phyloP scores from a whole-genome alignment of 1,140 invertebrate genomes.

The Bursaphelenchus mucronatus region DNA sequence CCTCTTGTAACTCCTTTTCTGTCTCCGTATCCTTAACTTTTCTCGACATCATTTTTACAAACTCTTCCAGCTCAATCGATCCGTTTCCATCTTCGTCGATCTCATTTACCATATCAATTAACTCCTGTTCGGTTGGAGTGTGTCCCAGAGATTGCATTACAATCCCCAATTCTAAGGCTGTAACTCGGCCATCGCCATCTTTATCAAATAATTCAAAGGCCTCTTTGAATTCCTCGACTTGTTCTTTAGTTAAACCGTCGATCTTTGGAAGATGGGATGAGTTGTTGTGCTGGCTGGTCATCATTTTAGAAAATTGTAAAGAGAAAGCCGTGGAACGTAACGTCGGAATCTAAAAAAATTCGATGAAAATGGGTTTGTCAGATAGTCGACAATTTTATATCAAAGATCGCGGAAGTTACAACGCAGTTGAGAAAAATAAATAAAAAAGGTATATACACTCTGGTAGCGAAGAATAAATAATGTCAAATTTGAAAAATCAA shows the following conservation, averaged over 20 bases:
- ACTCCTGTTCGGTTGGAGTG: conserved; percentile 96
- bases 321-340: no score
- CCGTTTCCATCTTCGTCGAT: conserved; percentile 97
- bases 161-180: conserved; percentile 78
- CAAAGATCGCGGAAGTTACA: no score
- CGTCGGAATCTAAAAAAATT: no score
- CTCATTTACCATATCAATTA: conserved; percentile 99
- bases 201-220: conserved; percentile 73
- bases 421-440: no score
- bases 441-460: no score
- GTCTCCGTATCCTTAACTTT: conserved; percentile 98
- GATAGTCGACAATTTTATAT: no score
- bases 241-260: conserved; percentile 39
- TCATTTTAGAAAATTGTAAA: no score
- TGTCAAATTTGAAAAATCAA: no score
- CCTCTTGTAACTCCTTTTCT: conserved; percentile 70
- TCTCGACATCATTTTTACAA: conserved; percentile 89
- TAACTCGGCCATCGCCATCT: conserved; percentile 96
- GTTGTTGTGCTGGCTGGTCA: no score
- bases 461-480: no score
- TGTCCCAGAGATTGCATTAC: conserved; percentile 97
- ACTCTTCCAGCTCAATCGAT: conserved; percentile 96
- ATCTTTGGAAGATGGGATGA: conserved; percentile 30
- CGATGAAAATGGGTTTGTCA: no score
- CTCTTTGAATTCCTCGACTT: conserved; percentile 82